Evolutionary conservation across 2,888 invertebrate genomes (phyloP).

Genomic region (Xanthia icteritia): DNA sequence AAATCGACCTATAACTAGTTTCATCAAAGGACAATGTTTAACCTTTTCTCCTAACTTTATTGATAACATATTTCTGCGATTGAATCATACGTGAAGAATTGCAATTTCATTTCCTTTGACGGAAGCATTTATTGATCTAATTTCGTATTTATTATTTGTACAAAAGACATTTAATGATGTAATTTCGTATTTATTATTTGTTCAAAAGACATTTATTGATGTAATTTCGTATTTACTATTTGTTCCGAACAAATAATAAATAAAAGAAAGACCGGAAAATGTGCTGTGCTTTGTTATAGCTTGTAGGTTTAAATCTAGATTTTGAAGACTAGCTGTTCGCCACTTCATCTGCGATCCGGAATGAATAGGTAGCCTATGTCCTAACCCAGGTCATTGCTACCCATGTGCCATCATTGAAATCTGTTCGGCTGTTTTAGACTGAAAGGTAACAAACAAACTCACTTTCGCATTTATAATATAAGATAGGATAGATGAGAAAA

Average conservation of each 20-base stretch:
- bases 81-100: constrained; percentile 35
- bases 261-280: neutral
- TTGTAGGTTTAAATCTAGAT: neutral
- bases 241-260: too few species aligned
- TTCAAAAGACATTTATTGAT: too few species aligned
- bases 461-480: too few species aligned
- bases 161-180: too few species aligned
- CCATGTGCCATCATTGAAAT: too few species aligned
- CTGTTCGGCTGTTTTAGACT: too few species aligned
- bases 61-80: constrained; percentile 33
- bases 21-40: constrained; percentile 19
- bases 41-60: constrained; percentile 9
- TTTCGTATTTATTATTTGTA: constrained; percentile 29
- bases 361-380: too few species aligned
- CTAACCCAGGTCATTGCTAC: too few species aligned
- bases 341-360: too few species aligned
- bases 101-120: constrained; percentile 49
- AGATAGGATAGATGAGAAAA: neutral
- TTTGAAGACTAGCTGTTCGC: neutral
- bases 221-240: too few species aligned
- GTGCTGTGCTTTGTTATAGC: neutral
- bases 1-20: constrained; percentile 20
- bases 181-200: too few species aligned
- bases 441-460: too few species aligned
- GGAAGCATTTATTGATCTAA: constrained; percentile 25